A percentile compares a stretch with the other conserved stretches of the same genome.
Evolutionary conservation across 2,888 invertebrate genomes (phyloP).

Genomic region (Caradrina clavipalpis): DNA sequence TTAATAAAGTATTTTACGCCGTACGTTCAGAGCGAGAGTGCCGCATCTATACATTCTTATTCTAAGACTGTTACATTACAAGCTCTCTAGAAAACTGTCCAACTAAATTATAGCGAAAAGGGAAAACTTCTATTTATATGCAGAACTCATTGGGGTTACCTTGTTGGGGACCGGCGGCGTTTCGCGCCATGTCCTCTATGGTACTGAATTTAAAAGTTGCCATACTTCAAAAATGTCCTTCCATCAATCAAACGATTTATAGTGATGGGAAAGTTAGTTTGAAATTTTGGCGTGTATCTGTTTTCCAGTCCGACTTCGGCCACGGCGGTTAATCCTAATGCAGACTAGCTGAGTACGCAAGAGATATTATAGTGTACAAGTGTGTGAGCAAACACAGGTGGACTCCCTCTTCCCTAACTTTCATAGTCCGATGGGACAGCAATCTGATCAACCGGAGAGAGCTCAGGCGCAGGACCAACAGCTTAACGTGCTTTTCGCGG

Average conservation of each 20-base stretch:
- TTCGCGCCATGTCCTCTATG: neutral
- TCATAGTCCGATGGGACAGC: too few relatives aligned
- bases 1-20: too few relatives aligned
- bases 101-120: constrained; percentile 29
- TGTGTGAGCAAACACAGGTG: too few relatives aligned
- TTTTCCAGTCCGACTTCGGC: too few relatives aligned
- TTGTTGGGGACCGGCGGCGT: constrained; percentile 9
- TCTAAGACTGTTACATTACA: neutral
- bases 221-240: constrained; percentile 26
- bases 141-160: constrained; percentile 23
- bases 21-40: neutral
- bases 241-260: constrained; percentile 1
- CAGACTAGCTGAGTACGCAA: too few relatives aligned
- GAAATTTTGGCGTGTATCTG: neutral
- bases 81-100: neutral
- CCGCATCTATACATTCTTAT: neutral
- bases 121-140: constrained; percentile 51
- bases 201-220: constrained; percentile 23
- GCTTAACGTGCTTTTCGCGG: too few relatives aligned
- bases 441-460: too few relatives aligned
- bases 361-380: too few relatives aligned
- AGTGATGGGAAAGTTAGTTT: constrained; percentile 13
- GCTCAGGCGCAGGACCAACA: too few relatives aligned
- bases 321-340: too few relatives aligned
- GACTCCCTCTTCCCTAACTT: too few relatives aligned